These are phyloP conservation scores for Numenius arquata DNA, from an alignment of 2,113 vertebrate genomes.

Conservation along the genomic window DNA sequence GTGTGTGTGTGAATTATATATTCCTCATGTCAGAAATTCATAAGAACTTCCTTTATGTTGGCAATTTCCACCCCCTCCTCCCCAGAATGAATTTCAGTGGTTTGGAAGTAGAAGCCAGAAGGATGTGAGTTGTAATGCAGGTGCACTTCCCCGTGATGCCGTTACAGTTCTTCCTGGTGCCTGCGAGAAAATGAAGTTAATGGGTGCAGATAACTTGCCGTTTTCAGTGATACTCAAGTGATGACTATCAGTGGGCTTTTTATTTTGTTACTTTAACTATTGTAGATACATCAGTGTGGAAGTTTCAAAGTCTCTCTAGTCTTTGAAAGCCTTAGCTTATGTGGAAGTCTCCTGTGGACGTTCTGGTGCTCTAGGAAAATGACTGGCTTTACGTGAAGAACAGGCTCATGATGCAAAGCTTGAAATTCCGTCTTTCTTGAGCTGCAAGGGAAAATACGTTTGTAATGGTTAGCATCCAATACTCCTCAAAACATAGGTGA, in stretches of 20 bases:
- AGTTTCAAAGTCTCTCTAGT: neutral
- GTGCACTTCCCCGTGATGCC: fast-evolving
- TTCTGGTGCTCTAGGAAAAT: neutral
- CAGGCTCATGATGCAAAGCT: neutral
- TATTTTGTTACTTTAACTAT: neutral
- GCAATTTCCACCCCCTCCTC: neutral
- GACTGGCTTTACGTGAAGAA: neutral
- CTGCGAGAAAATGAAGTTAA: neutral
- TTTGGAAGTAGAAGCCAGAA: neutral
- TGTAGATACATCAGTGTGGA: neutral
- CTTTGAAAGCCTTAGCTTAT: neutral
- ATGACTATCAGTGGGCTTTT: neutral
- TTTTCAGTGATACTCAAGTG: neutral
- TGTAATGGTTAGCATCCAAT: neutral
- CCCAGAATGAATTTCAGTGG: neutral
- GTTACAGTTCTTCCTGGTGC: neutral
- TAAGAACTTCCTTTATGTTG: neutral
- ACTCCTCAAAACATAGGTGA: neutral
- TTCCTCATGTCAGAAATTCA: neutral
- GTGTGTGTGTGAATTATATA: neutral
- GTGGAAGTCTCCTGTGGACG: neutral
- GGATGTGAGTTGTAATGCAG: no score
- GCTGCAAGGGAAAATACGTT: neutral
- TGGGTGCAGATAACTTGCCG: neutral
- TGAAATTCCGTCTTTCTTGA: neutral